Conservation (phyloP, 2,888 invertebrate genomes). For the Escarpia spicata region DNA sequence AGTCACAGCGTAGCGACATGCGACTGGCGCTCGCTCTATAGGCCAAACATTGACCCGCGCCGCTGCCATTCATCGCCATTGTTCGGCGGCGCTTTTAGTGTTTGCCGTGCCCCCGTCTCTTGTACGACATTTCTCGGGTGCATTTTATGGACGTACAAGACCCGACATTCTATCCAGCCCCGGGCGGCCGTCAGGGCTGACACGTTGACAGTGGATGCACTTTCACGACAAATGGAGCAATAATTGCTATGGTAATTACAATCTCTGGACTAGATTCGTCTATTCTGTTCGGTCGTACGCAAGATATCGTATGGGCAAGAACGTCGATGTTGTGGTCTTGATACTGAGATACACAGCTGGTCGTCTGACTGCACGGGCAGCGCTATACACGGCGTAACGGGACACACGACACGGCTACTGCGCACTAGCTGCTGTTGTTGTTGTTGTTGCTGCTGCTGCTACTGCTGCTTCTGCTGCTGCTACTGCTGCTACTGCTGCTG, state of each 20-base stretch:
- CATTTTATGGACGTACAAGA: background rate
- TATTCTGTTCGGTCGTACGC: slow-evolving; percentile 1
- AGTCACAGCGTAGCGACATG: background rate
- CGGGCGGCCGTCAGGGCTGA: background rate
- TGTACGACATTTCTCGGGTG: background rate
- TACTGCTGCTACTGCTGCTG: too few species aligned
- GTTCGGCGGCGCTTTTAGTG: background rate
- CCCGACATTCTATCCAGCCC: background rate
- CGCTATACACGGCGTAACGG: background rate
- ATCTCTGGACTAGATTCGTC: slow-evolving; percentile 9
- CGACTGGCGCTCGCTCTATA: background rate
- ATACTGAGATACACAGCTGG: background rate
- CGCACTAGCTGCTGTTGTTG: background rate
- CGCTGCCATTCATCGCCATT: background rate
- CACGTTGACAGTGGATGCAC: background rate
- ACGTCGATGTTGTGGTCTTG: background rate
- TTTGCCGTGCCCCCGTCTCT: background rate
- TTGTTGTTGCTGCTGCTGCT: too few species aligned
- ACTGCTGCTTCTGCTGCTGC: too few species aligned
- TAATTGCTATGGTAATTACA: slow-evolving; percentile 13
- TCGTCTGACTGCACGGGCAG: background rate
- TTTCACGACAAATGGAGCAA: slow-evolving; percentile 16
- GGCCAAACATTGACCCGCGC: background rate
- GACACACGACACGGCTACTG: background rate
- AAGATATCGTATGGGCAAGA: background rate